A percentile compares a stretch with the other conserved stretches of the same genome.
Evolutionary conservation across 1,140 invertebrate genomes (phyloP).

Genomic region (Zaprionus gabonicus): DNA sequence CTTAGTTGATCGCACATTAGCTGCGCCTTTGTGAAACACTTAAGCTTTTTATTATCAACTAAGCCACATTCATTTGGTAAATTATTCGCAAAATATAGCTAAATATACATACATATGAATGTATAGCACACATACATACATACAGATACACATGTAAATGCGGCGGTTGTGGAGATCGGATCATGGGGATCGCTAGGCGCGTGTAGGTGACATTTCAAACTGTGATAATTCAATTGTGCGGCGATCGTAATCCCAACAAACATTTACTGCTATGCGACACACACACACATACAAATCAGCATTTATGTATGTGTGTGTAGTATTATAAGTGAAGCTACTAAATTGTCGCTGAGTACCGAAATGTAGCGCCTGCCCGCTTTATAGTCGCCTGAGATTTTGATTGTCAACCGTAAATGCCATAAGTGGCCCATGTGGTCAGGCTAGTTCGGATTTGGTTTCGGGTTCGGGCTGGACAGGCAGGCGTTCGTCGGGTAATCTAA

Average conservation of each 20-base stretch:
- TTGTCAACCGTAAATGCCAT: slow-evolving; percentile 44
- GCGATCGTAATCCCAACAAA: slow-evolving; percentile 62
- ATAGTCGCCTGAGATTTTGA: slow-evolving; percentile 49
- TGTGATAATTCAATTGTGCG: slow-evolving; percentile 80
- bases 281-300: slow-evolving; percentile 8
- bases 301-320: slow-evolving; percentile 23
- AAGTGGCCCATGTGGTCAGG: slow-evolving; percentile 14
- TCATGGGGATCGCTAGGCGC: slow-evolving; percentile 55
- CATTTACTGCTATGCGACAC: slow-evolving; percentile 53
- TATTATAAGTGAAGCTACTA: slow-evolving; percentile 20
- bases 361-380: slow-evolving; percentile 64
- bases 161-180: background rate
- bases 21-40: slow-evolving; percentile 69
- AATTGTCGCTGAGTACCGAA: slow-evolving; percentile 30
- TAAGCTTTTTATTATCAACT: slow-evolving; percentile 60
- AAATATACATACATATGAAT: slow-evolving; percentile 8
- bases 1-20: background rate
- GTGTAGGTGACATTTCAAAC: slow-evolving; percentile 80
- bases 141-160: background rate
- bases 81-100: slow-evolving; percentile 16
- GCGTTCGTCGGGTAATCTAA: slow-evolving; percentile 69
- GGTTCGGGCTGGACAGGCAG: background rate
- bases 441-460: background rate
- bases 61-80: slow-evolving; percentile 26
- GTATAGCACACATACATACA: background rate